These are phyloP conservation scores for Meiosimyza decipiens DNA, from an alignment of 2,888 invertebrate genomes.

Conservation along the genomic window DNA sequence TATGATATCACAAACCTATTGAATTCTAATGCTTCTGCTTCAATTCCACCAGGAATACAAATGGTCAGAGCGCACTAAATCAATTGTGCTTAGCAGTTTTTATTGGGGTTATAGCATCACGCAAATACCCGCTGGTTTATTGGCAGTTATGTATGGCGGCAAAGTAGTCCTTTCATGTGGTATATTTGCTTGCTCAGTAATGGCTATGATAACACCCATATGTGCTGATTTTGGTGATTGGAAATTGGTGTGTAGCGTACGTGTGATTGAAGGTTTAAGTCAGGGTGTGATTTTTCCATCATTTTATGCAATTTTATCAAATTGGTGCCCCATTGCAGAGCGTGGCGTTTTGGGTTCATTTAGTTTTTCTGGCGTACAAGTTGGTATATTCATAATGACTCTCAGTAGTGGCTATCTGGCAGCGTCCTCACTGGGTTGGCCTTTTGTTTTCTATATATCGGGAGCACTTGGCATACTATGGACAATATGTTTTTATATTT, in stretches of 20 bases:
- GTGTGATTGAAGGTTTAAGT: constrained; percentile 74
- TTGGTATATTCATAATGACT: constrained; percentile 78
- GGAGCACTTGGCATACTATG: constrained; percentile 69
- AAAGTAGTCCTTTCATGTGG: constrained; percentile 70
- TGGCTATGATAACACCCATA: constrained; percentile 73
- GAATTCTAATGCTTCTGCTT: neutral
- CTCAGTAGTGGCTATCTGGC: constrained; percentile 75
- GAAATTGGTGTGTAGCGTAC: constrained; percentile 69
- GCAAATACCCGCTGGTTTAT: constrained; percentile 71
- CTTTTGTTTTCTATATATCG: constrained; percentile 74
- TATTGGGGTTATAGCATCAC: constrained; percentile 74
- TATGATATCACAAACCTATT: neutral
- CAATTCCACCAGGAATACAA: constrained; percentile 68
- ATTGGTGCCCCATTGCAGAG: constrained; percentile 74
- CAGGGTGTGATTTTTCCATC: constrained; percentile 65
- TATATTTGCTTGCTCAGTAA: constrained; percentile 70
- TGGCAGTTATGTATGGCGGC: constrained; percentile 76
- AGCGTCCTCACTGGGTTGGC: constrained; percentile 72
- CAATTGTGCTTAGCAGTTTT: constrained; percentile 73
- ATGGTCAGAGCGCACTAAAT: constrained; percentile 71
- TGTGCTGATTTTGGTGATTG: constrained; percentile 73
- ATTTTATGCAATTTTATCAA: constrained; percentile 72
- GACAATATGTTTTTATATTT: constrained; percentile 70
- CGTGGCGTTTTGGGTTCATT: constrained; percentile 74
- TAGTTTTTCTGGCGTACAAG: constrained; percentile 75